phyloP scores from a whole-genome alignment of 2,797 vertebrate species.

The Varecia variegata region DNA sequence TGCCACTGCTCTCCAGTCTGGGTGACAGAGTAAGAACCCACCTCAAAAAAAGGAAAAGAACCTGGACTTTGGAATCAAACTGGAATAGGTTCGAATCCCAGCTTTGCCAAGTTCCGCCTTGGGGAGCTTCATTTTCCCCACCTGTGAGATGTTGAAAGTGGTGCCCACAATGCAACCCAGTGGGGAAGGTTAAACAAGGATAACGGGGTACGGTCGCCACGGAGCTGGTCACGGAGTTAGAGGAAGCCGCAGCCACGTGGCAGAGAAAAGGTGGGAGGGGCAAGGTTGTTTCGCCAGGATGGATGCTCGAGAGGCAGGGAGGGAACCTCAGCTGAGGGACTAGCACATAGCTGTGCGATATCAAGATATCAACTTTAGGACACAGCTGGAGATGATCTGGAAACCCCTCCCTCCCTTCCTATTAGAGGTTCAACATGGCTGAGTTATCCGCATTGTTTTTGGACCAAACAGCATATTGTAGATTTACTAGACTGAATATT shows the following conservation, averaged over 20 bases:
- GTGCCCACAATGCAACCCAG: rapidly evolving
- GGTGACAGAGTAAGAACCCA: not conserved
- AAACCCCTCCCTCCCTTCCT: too few species aligned
- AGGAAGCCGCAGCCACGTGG: not conserved
- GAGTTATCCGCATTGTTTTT: not conserved
- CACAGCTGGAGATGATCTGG: too few species aligned
- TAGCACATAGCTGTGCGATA: too few species aligned
- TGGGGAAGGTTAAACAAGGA: not conserved
- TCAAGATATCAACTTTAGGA: not conserved
- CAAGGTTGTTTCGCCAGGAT: rapidly evolving
- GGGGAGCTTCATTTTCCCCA: not conserved
- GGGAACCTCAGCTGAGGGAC: not conserved
- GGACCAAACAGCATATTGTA: not conserved
- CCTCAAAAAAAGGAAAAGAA: not conserved
- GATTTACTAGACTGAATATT: not conserved
- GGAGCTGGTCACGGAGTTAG: not conserved
- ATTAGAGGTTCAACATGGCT: not conserved
- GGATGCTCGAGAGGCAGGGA: rapidly evolving
- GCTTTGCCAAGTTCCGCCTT: not conserved
- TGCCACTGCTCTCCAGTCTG: not conserved
- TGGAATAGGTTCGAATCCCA: not conserved
- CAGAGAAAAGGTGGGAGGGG: too few species aligned
- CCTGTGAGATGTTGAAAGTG: not conserved
- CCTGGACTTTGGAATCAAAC: not conserved
- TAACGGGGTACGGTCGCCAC: rapidly evolving